phyloP scores from a whole-genome alignment of 2,113 vertebrate genomes.

The Halichoerus grypus region DNA sequence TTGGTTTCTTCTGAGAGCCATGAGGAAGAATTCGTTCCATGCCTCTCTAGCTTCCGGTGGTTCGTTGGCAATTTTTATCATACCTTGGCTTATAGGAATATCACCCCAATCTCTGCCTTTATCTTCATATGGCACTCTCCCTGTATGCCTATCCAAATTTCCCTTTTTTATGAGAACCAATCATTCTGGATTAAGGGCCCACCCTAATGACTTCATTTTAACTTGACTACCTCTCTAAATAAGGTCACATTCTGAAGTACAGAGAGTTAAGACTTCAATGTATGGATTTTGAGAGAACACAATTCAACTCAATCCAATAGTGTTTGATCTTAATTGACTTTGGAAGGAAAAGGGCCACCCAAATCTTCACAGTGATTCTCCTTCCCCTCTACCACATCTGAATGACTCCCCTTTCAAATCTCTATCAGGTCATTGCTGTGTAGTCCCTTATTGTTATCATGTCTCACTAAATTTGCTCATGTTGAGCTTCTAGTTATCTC shows the following conservation, averaged over 20 bases:
- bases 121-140: neutral
- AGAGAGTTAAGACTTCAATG: neutral
- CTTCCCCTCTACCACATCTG: too few species aligned
- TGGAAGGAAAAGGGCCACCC: neutral
- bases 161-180: neutral
- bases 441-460: neutral
- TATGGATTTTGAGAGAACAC: neutral
- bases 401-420: neutral
- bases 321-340: slow-evolving; percentile 17
- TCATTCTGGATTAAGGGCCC: neutral
- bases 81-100: neutral
- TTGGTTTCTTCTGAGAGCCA: neutral
- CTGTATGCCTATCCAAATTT: neutral
- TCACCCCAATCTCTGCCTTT: neutral
- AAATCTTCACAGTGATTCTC: neutral
- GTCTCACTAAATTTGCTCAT: neutral
- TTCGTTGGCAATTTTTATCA: neutral
- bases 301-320: neutral
- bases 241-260: neutral
- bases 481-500: neutral
- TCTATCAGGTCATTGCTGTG: neutral
- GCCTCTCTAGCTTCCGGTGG: neutral
- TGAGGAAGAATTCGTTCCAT: neutral
- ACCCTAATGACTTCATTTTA: neutral
- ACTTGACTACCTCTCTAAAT: neutral